phyloP scores from a whole-genome alignment of 2,113 vertebrate genomes.

The Dunckerocampus dactyliophorus region DNA sequence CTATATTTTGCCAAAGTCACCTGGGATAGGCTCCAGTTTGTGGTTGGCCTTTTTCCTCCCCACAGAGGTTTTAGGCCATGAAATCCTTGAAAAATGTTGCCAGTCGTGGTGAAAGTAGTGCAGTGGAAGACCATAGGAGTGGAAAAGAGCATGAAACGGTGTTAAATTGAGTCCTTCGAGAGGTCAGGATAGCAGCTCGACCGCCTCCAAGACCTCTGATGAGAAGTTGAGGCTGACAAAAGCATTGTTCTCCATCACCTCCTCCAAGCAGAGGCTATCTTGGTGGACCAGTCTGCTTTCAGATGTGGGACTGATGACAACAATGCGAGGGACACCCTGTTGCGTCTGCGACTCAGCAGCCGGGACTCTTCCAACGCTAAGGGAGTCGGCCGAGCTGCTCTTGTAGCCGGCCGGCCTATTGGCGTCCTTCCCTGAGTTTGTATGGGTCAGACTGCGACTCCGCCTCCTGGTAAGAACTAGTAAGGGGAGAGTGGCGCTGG shows the following conservation, averaged over 20 bases:
- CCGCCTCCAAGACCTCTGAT: slow-evolving; percentile 57
- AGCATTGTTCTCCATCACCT: slow-evolving; percentile 33
- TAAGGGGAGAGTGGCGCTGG: slow-evolving; percentile 52
- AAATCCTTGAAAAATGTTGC: neutral
- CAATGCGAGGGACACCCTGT: slow-evolving; percentile 57
- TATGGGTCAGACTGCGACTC: slow-evolving; percentile 49
- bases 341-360: neutral
- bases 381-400: slow-evolving; percentile 44
- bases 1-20: neutral
- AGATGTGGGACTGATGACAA: slow-evolving; percentile 63
- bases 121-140: no score
- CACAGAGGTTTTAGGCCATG: no score
- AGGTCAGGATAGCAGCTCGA: slow-evolving; percentile 53
- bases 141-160: neutral
- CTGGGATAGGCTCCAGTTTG: neutral
- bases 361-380: slow-evolving; percentile 21
- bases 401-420: slow-evolving; percentile 12
- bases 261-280: slow-evolving; percentile 38
- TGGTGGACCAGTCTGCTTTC: slow-evolving; percentile 57
- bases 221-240: slow-evolving; percentile 60
- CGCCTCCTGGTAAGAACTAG: slow-evolving; percentile 52
- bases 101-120: neutral
- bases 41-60: no score
- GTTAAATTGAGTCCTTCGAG: neutral
- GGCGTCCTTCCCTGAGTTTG: slow-evolving; percentile 7